A percentile compares a stretch with the other conserved stretches of the same genome.
These are phyloP conservation scores for Tympanuchus pallidicinctus DNA, from an alignment of 2,113 vertebrate species.

Conservation along the genomic window DNA sequence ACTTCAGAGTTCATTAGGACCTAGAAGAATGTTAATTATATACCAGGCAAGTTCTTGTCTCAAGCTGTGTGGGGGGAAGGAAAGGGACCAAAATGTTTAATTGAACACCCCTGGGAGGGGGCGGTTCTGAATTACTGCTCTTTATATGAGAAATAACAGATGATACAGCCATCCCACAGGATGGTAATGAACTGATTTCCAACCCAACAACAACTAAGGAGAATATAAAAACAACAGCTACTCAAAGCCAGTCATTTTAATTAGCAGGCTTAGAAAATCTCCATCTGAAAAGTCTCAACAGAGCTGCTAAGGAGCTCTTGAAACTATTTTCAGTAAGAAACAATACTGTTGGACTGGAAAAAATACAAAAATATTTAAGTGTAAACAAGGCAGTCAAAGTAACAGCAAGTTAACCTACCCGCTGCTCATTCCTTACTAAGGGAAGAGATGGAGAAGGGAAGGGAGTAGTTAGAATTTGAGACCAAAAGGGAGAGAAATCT, in stretches of 20 bases:
- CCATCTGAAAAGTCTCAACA: constrained; percentile 22
- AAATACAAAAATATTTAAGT: not conserved
- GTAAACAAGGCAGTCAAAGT: not conserved
- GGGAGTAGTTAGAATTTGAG: not conserved
- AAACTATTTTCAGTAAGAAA: constrained; percentile 19
- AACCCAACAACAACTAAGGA: constrained; percentile 10
- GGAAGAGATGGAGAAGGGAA: not conserved
- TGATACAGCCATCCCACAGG: constrained; percentile 58
- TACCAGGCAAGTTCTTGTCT: constrained; percentile 13
- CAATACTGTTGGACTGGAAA: not conserved
- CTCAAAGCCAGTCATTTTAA: constrained; percentile 24
- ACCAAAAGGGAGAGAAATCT: not conserved
- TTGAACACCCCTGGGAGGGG: constrained; percentile 49
- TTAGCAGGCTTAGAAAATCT: constrained; percentile 12
- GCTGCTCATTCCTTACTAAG: not conserved
- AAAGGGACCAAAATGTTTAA: constrained; percentile 56
- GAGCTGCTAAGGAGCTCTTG: not conserved
- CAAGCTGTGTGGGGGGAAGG: not conserved
- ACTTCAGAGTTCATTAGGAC: not conserved
- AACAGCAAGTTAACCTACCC: not conserved
- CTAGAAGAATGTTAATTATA: constrained; percentile 46
- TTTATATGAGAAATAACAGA: constrained; percentile 40
- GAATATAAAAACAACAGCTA: constrained; percentile 34
- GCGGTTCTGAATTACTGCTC: constrained; percentile 49
- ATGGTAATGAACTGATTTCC: constrained; percentile 13